phyloP scores from a whole-genome alignment of 2,888 invertebrate genomes.

The Thecophora atra region DNA sequence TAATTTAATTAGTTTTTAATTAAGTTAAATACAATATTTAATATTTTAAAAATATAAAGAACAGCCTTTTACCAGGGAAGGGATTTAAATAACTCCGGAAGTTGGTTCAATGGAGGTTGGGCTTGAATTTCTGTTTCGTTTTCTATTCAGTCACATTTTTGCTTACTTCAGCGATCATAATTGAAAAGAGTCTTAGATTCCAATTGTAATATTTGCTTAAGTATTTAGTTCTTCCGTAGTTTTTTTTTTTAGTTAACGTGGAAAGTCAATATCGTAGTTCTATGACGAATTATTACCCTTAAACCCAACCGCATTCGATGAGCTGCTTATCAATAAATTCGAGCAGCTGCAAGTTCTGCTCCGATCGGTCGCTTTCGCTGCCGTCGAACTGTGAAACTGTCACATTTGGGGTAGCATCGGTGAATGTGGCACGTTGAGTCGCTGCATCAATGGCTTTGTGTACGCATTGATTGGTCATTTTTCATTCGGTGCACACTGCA shows the following conservation, averaged over 20 bases:
- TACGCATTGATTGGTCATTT: conserved; percentile 64
- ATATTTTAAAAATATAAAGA: too few relatives aligned
- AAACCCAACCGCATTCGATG: conserved; percentile 5
- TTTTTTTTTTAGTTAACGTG: not conserved
- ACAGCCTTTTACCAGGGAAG: too few relatives aligned
- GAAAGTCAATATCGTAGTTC: not conserved
- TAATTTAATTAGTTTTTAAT: not conserved
- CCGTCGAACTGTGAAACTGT: conserved; percentile 51
- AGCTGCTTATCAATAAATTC: conserved; percentile 28
- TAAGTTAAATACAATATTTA: not conserved
- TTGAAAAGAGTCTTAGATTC: not conserved
- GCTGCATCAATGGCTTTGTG: conserved; percentile 49
- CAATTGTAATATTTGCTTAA: too few relatives aligned
- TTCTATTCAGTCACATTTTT: not conserved
- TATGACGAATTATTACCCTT: not conserved
- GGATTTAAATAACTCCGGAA: too few relatives aligned
- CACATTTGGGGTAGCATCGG: conserved; percentile 51
- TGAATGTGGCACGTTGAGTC: conserved; percentile 17
- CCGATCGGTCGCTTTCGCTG: conserved; percentile 15
- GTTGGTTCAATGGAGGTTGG: too few relatives aligned
- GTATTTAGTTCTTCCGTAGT: too few relatives aligned
- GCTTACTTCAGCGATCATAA: too few relatives aligned
- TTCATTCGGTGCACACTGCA: conserved; percentile 54
- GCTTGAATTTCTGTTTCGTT: not conserved
- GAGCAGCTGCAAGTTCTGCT: conserved; percentile 41